Base-by-base conservation (phyloP, 2,797 vertebrate genomes). In the Oreonectes daqikongensis region DNA sequence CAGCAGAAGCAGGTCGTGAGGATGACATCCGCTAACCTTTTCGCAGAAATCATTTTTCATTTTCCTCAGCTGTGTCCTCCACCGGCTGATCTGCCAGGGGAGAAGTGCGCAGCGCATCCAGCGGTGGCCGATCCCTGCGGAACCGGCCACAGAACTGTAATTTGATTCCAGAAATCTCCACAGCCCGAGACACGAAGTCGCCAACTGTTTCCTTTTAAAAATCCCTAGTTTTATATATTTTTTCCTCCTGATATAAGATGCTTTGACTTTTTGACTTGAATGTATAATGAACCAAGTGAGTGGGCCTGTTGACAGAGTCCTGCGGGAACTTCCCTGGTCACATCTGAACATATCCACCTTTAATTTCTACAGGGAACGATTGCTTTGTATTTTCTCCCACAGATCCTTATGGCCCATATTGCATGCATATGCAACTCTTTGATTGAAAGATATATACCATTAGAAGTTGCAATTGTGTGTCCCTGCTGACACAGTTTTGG, bases 311-410 rank as follows among this genome's bases (percentile, higher is more conserved):
- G 64, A 67, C 42, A 22, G 66, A 30, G 82, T 87, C 87, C 84
- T 0, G 64, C 79, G 87, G 85, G 88, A 83, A 74, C 83, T 84
- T 86, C 86, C 79, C 83, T 80, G 81, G 79, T 82, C 87, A 78
- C 72, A 53, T 73, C 60, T 79, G 77, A 82, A 74, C 86, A 75
- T 81, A 85, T 86, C 81, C 79, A 81, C 71, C 83, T 88, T 90
- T 89, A 87, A 90, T 91, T 91, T 90, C 88, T 90, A 88, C 71
- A 64, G 90, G 91, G 91, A 91, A 83, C 85, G 59, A 22, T 59
- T 57, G 77, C 44, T 6, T 78, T 74, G 81, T 80, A 5, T 67
- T 77, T 79, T 85, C 8, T 79, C 81, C 71, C 65, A 52, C 81
- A 75, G 64, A 72, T 85, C 84, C 81, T 87, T 88, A 85, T 82